Base-by-base conservation (phyloP, 2,888 invertebrate genomes). In the Mythimna loreyi region DNA sequence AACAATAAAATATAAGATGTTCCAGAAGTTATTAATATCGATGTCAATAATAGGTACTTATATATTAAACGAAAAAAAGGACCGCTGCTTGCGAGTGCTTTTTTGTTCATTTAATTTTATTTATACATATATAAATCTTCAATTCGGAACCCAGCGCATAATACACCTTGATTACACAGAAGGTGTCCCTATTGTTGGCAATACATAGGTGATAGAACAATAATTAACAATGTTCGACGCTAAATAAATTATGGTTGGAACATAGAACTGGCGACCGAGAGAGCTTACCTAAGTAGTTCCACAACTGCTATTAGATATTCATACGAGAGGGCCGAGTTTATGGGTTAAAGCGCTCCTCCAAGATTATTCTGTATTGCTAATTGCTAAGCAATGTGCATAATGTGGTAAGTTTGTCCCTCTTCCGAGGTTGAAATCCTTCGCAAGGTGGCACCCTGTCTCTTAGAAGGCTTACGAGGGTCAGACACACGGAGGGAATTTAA, bases 241-340 rank as follows among this genome's bases (percentile, higher is more conserved):
- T 85, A 84, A 84, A 86, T 86, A 86, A 83, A 86, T 86, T 86
- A 85, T 81, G 72, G 68, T 71, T 67, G 62, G 77, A 78, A 77
- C 75, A 78, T 72, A 72, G 73, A 72, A 80, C 78, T 78, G 78
- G 81, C 72, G 84, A 85, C 85, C n/a, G n/a, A n/a, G n/a, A n/a
- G n/a, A 86, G 82, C 78, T 81, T 78, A 69, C 75, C 75, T 80
- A 82, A 82, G 82, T 79, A 85, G 84, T 86, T 85, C 74, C 77
- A 76, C 67, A 82, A 86, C 84, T 80, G 75, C 81, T 81, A 82
- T 85, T 85, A 83, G 80, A 78, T 81, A 84, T 86, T 86, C 85
- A 84, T 84, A 85, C 78, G 70, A 68, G 82, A 82, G 80, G 81
- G 53, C 78, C 67, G 78, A 82, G 79, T 84, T 85, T 82, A 81